A percentile compares a stretch with the other conserved stretches of the same genome.
These are phyloP conservation scores for Echeneis naucrates DNA, from an alignment of 2,797 vertebrate genomes.

Conservation along the genomic window DNA sequence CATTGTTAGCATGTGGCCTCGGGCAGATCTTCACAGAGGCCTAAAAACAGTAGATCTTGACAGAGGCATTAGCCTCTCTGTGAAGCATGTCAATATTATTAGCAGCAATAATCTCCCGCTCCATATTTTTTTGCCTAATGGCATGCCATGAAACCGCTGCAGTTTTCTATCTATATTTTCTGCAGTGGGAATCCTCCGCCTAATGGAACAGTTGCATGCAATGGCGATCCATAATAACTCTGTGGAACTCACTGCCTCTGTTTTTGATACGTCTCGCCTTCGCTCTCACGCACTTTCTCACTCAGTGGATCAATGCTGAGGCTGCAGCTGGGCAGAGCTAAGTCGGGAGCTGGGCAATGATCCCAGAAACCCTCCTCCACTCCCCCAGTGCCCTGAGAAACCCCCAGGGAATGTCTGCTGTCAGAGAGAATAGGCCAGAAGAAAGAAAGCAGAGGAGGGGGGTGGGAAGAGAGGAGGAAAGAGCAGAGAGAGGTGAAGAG, in stretches of 20 bases:
- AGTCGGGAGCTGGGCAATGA: slow-evolving; percentile 70
- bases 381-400: slow-evolving; percentile 69
- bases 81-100: slow-evolving; percentile 65
- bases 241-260: slow-evolving; percentile 65
- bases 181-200: slow-evolving; percentile 57
- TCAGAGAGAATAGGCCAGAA: slow-evolving; percentile 71
- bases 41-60: too few species aligned
- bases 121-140: slow-evolving; percentile 57
- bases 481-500: slow-evolving; percentile 55
- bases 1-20: slow-evolving; percentile 64
- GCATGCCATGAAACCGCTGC: slow-evolving; percentile 54
- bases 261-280: slow-evolving; percentile 68
- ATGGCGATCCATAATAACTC: slow-evolving; percentile 65
- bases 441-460: slow-evolving; percentile 57
- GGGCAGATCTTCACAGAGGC: too few species aligned
- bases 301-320: slow-evolving; percentile 66
- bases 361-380: slow-evolving; percentile 70
- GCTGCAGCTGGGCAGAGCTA: slow-evolving; percentile 77
- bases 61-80: slow-evolving; percentile 73
- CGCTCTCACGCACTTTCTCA: slow-evolving; percentile 72
- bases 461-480: slow-evolving; percentile 52
- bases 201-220: slow-evolving; percentile 73
- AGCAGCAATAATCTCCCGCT: slow-evolving; percentile 66
- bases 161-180: slow-evolving; percentile 68
- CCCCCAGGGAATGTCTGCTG: slow-evolving; percentile 76